Evolutionary conservation across 23 tunicate species (phyloP).

Genomic region (Halocynthia roretzi): DNA sequence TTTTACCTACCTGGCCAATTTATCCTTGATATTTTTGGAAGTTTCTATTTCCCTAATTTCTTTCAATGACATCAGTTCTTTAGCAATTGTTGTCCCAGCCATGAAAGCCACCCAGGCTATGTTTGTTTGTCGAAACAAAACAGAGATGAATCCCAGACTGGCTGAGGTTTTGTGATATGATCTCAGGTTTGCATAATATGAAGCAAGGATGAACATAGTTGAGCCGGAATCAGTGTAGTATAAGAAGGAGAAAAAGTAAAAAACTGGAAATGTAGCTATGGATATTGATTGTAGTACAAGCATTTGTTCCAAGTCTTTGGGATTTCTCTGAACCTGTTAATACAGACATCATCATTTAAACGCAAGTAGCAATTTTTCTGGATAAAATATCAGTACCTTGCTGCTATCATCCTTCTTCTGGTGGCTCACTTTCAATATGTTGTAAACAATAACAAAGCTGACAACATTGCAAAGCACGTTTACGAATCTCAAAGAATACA

Average conservation of each 20-base stretch:
- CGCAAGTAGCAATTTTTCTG: not conserved
- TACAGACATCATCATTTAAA: not conserved
- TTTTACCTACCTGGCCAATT: constrained; percentile 51
- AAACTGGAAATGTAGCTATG: constrained; percentile 53
- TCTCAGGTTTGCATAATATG: constrained; percentile 49
- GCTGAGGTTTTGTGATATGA: constrained; percentile 39
- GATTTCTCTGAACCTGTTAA: too few relatives aligned
- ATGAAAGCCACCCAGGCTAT: constrained; percentile 76
- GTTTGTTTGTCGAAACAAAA: constrained; percentile 78
- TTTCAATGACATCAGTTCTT: constrained; percentile 34
- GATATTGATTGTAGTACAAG: constrained; percentile 19
- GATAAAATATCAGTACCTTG: not conserved
- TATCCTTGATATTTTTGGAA: constrained; percentile 57
- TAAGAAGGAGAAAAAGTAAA: constrained; percentile 80
- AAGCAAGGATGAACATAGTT: constrained; percentile 42
- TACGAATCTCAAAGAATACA: constrained; percentile 36
- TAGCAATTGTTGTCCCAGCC: constrained; percentile 60
- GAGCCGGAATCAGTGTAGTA: constrained; percentile 96
- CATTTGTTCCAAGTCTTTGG: not conserved
- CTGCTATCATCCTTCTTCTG: not conserved
- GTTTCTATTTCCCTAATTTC: constrained; percentile 53
- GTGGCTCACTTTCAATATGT: constrained; percentile 25
- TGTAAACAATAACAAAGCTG: constrained; percentile 24
- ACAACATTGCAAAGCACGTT: constrained; percentile 52
- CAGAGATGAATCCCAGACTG: constrained; percentile 30